Evolutionary conservation across 2,888 invertebrate genomes (phyloP).

Genomic region (Eurois occulta): DNA sequence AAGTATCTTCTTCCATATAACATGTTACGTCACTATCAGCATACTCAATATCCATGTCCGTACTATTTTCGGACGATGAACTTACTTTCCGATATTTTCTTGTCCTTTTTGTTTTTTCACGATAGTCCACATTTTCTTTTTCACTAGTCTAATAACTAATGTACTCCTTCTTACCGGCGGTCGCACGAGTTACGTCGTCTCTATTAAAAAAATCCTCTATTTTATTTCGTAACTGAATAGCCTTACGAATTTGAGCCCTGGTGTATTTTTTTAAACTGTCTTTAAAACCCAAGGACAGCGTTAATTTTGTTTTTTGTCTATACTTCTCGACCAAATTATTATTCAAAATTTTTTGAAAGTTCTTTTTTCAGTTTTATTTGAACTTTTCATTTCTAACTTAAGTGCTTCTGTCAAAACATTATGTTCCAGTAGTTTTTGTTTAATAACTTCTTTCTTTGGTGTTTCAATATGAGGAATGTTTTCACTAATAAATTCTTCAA

Average conservation of each 20-base stretch:
- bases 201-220: no score
- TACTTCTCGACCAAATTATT: conserved; percentile 31
- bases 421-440: conserved; percentile 32
- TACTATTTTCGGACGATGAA: background rate
- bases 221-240: no score
- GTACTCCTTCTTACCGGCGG: no score
- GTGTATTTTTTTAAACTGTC: conserved; percentile 21
- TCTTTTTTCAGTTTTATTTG: conserved; percentile 17
- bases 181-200: no score
- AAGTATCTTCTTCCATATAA: background rate
- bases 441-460: conserved; percentile 25
- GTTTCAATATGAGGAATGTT: conserved; percentile 38
- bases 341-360: conserved; percentile 26
- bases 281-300: conserved; percentile 24
- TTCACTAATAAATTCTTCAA: conserved; percentile 40
- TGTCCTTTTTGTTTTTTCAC: no score
- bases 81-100: no score
- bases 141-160: no score
- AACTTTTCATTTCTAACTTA: conserved; percentile 22
- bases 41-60: background rate
- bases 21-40: background rate
- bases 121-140: no score
- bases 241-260: conserved; percentile 3
- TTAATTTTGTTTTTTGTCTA: conserved; percentile 30
- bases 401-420: conserved; percentile 23